These are phyloP conservation scores for Meloidogyne hapla DNA, from an alignment of 1,140 invertebrate species.

Conservation along the genomic window DNA sequence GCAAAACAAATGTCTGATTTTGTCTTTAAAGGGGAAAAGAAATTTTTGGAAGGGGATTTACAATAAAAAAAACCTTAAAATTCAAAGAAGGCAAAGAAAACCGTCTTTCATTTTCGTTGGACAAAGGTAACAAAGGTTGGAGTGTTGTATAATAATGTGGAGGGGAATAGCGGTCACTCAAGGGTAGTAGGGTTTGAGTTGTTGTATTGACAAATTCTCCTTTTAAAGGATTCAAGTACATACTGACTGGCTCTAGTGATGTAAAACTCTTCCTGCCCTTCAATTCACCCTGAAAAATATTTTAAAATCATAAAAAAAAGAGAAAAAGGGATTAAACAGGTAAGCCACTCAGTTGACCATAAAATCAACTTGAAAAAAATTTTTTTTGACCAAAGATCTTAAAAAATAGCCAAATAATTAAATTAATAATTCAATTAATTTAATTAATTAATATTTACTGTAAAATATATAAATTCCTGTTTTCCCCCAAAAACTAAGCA, in stretches of 20 bases:
- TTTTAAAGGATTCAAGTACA: background rate
- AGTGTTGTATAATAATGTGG: background rate
- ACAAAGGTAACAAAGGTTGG: background rate
- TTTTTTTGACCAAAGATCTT: background rate
- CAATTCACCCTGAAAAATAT: background rate
- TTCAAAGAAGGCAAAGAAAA: background rate
- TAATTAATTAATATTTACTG: background rate
- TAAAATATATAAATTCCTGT: background rate
- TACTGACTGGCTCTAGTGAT: background rate
- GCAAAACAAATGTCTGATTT: background rate
- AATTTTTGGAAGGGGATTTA: too few species aligned
- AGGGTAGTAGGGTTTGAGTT: background rate
- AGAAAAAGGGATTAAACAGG: too few species aligned
- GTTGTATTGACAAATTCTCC: background rate
- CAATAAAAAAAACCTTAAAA: background rate
- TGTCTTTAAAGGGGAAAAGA: background rate
- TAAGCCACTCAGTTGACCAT: too few species aligned
- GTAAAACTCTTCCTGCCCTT: background rate
- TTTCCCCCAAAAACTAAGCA: background rate
- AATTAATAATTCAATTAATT: too few species aligned
- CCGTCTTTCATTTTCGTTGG: background rate
- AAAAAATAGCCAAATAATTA: background rate
- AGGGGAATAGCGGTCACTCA: background rate
- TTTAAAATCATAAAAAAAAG: too few species aligned
- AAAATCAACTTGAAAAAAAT: background rate